Evolutionary conservation across 2,113 vertebrate genomes (phyloP).

Genomic region (Halichoerus grypus): DNA sequence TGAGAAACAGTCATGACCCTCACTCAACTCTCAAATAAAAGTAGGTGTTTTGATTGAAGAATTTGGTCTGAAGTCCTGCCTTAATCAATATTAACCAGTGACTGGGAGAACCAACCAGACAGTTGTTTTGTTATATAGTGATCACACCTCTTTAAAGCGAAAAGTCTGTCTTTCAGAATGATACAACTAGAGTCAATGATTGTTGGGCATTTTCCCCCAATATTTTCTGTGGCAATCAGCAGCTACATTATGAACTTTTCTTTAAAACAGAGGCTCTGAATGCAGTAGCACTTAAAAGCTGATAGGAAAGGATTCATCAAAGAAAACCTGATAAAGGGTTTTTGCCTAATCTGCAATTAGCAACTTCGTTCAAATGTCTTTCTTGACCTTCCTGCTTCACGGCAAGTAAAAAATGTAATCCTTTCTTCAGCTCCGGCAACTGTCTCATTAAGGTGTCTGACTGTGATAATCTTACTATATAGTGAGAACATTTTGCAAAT

Average conservation of each 20-base stretch:
- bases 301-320: slow-evolving; percentile 51
- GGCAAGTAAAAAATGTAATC: slow-evolving; percentile 29
- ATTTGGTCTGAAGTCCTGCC: neutral
- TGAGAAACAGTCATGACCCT: neutral
- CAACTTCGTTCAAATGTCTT: slow-evolving; percentile 44
- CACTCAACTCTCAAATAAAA: neutral
- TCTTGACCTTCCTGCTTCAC: slow-evolving; percentile 29
- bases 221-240: neutral
- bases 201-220: neutral
- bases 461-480: neutral
- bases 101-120: neutral
- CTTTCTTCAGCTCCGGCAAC: neutral
- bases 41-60: neutral
- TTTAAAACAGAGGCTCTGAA: slow-evolving; percentile 9
- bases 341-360: slow-evolving; percentile 60
- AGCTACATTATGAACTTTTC: neutral
- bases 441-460: neutral
- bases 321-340: slow-evolving; percentile 45
- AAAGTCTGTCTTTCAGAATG: neutral
- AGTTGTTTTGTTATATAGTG: neutral
- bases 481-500: neutral
- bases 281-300: slow-evolving; percentile 7
- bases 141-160: neutral
- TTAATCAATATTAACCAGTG: neutral
- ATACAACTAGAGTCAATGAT: neutral